Conservation (phyloP, 2,797 vertebrate species). For the Sebastes baramenuke region DNA sequence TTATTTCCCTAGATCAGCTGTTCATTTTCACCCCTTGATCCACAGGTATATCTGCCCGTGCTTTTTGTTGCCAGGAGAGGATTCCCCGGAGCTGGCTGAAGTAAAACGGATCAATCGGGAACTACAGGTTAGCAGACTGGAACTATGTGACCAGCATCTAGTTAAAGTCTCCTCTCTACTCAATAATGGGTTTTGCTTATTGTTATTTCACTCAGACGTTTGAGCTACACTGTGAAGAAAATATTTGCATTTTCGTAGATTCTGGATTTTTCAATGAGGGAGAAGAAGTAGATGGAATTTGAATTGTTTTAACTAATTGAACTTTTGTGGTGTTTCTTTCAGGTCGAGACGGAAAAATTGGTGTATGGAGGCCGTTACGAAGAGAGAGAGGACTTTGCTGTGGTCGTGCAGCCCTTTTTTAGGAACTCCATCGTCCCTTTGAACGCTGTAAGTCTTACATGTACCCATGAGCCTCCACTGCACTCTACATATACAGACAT, state of each 20-base stretch:
- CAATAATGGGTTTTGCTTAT: neutral
- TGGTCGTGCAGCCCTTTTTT: constrained; percentile 90
- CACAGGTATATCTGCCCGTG: constrained; percentile 87
- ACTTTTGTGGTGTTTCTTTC: constrained; percentile 3
- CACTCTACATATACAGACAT: neutral
- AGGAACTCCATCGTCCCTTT: constrained; percentile 84
- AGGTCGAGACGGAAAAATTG: constrained; percentile 77
- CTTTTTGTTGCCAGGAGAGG: constrained; percentile 78
- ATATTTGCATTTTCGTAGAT: neutral
- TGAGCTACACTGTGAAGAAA: neutral
- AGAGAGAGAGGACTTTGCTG: constrained; percentile 86
- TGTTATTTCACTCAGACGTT: neutral
- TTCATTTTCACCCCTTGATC: neutral
- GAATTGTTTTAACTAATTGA: neutral
- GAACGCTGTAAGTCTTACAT: constrained; percentile 77
- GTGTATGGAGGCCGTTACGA: constrained; percentile 79
- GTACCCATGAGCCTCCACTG: neutral
- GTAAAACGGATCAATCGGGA: constrained; percentile 88
- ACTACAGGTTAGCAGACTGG: constrained; percentile 84
- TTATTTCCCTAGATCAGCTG: neutral
- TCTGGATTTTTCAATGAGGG: neutral
- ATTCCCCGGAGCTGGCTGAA: constrained; percentile 84
- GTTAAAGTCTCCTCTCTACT: neutral
- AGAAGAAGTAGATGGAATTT: neutral
- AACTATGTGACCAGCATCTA: neutral